Evolutionary conservation across 2,888 invertebrate genomes (phyloP).

Genomic region (Nasonovia ribisnigri): DNA sequence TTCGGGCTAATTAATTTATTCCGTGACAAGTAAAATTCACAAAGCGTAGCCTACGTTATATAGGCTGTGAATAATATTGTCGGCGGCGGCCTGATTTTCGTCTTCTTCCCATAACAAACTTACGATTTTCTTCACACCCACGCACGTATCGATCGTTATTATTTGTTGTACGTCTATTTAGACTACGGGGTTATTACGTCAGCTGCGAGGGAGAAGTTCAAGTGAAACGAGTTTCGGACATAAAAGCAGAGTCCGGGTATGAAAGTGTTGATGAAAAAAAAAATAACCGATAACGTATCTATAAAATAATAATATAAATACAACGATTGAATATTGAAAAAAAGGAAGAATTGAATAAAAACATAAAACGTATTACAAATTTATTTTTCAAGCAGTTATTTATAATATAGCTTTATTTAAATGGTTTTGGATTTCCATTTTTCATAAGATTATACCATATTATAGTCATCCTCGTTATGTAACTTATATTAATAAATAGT

Average conservation of each 20-base stretch:
- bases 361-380: not conserved
- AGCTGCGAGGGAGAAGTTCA: not conserved
- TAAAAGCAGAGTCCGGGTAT: not conserved
- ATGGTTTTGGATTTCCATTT: not conserved
- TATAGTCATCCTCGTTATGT: not conserved
- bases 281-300: not conserved
- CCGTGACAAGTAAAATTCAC: conserved; percentile 52
- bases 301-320: not conserved
- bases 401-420: not conserved
- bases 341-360: not conserved
- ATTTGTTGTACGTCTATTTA: not conserved
- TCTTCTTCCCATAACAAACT: conserved; percentile 6
- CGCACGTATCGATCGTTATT: not conserved
- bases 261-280: not conserved
- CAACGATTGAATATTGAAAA: not conserved
- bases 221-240: too few species aligned
- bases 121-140: not conserved
- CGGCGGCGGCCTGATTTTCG: conserved; percentile 9
- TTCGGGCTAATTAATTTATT: conserved; percentile 60
- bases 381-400: too few species aligned
- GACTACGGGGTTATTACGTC: not conserved
- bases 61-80: too few species aligned
- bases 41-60: conserved; percentile 46
- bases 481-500: not conserved
- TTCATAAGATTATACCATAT: not conserved